These are phyloP conservation scores for Cryptocheilus praepositus DNA, from an alignment of 2,888 invertebrate genomes.

Conservation along the genomic window DNA sequence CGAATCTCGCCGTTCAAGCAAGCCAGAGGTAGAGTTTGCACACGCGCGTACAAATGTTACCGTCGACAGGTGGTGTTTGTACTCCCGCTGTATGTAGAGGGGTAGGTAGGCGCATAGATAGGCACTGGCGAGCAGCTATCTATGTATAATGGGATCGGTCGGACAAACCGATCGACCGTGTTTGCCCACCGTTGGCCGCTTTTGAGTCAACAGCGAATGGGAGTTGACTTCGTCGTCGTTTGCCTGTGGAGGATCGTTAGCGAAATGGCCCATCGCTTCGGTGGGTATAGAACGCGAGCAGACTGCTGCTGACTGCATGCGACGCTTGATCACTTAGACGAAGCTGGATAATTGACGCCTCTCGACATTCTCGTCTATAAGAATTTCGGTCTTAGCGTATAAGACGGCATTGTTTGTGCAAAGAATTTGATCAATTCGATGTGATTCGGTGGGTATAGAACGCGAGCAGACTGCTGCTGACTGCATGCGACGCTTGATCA, in stretches of 20 bases:
- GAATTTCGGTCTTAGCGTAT: neutral
- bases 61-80: constrained; percentile 24
- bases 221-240: constrained; percentile 35
- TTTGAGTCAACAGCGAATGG: constrained; percentile 50
- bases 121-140: constrained; percentile 9
- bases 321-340: neutral
- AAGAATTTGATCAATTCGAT: too few relatives aligned
- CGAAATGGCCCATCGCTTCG: neutral
- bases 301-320: neutral
- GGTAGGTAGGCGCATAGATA: constrained; percentile 4
- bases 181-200: constrained; percentile 57
- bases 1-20: constrained; percentile 47
- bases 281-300: neutral
- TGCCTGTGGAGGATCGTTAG: constrained; percentile 26
- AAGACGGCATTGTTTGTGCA: too few relatives aligned
- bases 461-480: constrained; percentile 2
- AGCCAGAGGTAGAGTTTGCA: constrained; percentile 36
- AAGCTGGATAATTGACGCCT: neutral
- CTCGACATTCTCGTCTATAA: neutral
- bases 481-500: neutral
- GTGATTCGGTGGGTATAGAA: neutral
- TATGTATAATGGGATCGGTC: constrained; percentile 19
- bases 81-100: constrained; percentile 12
- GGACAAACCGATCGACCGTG: constrained; percentile 36
- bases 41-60: constrained; percentile 36